Percentiles rank a stretch among this genome's conserved stretches.
Evolutionary conservation across 2,888 invertebrate species (phyloP).

Genomic region (Allacma fusca): DNA sequence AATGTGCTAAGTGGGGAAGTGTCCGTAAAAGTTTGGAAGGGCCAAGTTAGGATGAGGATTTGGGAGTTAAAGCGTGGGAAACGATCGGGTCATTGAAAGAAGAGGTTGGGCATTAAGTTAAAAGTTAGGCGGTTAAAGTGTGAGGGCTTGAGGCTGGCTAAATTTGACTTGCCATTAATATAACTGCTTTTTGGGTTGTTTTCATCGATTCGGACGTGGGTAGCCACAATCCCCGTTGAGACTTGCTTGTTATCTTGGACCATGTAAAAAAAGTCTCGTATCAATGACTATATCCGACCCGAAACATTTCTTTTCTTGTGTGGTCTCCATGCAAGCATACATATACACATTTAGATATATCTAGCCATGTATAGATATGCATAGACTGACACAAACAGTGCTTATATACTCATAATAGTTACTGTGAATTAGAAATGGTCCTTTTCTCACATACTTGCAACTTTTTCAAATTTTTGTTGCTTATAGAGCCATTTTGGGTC

Average conservation of each 20-base stretch:
- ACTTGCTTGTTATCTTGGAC: not conserved
- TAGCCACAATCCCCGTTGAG: not conserved
- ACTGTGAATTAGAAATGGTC: not conserved
- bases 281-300: not conserved
- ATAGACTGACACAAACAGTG: not conserved
- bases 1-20: slow-evolving; percentile 4
- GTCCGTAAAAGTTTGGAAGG: not conserved
- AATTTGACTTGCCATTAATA: slow-evolving; percentile 47
- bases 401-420: not conserved
- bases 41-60: not conserved
- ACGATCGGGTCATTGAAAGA: not conserved
- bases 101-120: slow-evolving; percentile 22
- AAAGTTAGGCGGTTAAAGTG: slow-evolving; percentile 22
- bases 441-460: not conserved
- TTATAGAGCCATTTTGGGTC: not conserved
- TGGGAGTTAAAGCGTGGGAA: not conserved
- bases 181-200: slow-evolving; percentile 38
- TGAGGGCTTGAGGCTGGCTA: not conserved
- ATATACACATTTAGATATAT: too few species aligned
- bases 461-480: not conserved
- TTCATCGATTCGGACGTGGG: slow-evolving; percentile 26
- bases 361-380: too few species aligned
- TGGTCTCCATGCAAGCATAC: too few species aligned
- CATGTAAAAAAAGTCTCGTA: not conserved
- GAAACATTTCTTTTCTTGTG: not conserved